Conservation (phyloP, 2,113 vertebrate genomes). For the Serinus canaria region DNA sequence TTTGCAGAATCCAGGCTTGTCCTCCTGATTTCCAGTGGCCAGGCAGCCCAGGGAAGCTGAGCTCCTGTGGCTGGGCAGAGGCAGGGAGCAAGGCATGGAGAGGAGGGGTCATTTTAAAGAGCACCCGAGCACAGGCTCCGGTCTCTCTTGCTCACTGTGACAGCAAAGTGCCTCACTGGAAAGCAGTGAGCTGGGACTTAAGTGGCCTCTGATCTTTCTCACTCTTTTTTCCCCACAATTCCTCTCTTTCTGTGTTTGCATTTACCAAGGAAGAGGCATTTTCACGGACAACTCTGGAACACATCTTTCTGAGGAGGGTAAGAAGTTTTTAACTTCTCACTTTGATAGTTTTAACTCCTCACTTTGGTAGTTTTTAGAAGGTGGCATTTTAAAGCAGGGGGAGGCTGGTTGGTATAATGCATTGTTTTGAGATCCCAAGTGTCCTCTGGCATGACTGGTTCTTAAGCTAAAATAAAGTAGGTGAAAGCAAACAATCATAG, state of each 20-base stretch:
- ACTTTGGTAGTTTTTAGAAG: not conserved
- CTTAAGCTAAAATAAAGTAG: not conserved
- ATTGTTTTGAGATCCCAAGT: not conserved
- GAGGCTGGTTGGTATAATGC: not conserved
- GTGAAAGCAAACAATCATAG: not conserved
- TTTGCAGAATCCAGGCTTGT: not conserved
- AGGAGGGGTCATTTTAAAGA: slow-evolving; percentile 64
- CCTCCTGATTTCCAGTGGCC: not conserved
- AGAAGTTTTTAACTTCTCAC: slow-evolving; percentile 44
- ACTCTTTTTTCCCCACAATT: not conserved
- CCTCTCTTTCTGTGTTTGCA: not conserved
- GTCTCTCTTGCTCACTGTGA: slow-evolving; percentile 38
- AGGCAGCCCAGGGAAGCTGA: slow-evolving; percentile 43
- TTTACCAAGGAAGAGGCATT: slow-evolving; percentile 59
- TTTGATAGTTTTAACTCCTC: slow-evolving; percentile 21
- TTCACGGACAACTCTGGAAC: slow-evolving; percentile 26
- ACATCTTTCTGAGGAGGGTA: slow-evolving; percentile 69
- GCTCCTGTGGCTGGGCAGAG: not conserved
- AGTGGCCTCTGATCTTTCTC: slow-evolving; percentile 55
- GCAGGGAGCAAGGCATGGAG: slow-evolving; percentile 24
- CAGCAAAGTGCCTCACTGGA: slow-evolving; percentile 56
- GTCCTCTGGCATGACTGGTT: not conserved
- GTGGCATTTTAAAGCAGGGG: not conserved
- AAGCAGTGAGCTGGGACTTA: slow-evolving; percentile 34
- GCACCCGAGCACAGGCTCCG: slow-evolving; percentile 33